Base-by-base conservation (phyloP, 1,140 invertebrate genomes). In the Magallana angulata region DNA sequence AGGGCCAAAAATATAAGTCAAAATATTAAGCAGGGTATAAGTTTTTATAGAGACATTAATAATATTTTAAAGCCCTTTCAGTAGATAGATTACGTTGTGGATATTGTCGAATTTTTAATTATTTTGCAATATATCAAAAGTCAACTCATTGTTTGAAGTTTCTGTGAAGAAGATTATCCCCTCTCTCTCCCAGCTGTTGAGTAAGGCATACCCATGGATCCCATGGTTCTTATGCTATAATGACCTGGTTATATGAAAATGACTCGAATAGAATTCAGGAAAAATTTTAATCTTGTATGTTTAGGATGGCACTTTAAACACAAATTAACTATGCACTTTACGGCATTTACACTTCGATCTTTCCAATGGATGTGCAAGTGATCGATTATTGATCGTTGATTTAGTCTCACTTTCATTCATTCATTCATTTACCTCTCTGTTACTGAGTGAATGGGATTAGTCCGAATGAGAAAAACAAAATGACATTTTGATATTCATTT, bases 11-110 rank as follows among this genome's bases (percentile, higher is more conserved):
- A 71, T 71, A 71, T 24, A 24, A 24, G 36, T 48, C 36, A 48
- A 48, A 48, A 30, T 48, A 5, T 30, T 11, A 71, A 12, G 12
- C 24, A 71, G 36, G 7, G 18, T 18, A 24, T 18, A 71, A 71
- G 9, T 71, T 71, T 30, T 30, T 30, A 71, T 12, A 71, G 18
- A 24, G 36, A 71, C 68, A 24, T 71, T 18, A 68, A 12, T 71
- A 71, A 24, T 30, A 71, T 71, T 30, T 62, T 62, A 62, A 62
- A 62, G 60, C 60, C 60, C 60, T 62, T 71, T 18, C n/a, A 71
- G 36, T 30, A 11, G 7, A 1, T 9, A 71, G 18, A 71, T 71
- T 71, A 62, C 18, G 24, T 71, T 11, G 36, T 30, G 68, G 68
- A 71, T 18, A 71, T 71, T 30, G 60, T 62, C 60, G 11, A 62